Percentiles rank a stretch among this genome's conserved stretches.
Evolutionary conservation across 2,797 vertebrate species (phyloP).

Genomic region (Hybognathus amarus): DNA sequence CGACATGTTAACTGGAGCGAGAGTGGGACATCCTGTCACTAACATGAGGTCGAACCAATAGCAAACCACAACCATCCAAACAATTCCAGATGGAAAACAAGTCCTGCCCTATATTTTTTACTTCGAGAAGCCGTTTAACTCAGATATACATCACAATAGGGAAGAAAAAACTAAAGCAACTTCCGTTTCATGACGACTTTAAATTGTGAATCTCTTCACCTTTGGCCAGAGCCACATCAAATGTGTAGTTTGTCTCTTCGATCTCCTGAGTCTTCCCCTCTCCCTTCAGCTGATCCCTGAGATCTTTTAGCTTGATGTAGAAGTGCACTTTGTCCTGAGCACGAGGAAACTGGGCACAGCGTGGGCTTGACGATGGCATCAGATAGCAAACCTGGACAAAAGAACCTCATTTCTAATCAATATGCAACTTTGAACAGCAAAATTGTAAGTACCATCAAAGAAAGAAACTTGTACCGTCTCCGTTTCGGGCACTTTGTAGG

Average conservation of each 20-base stretch:
- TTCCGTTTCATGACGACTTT: background rate
- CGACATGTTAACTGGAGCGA: too few species aligned
- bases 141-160: background rate
- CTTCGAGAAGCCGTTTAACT: background rate
- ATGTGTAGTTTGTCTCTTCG: constrained; percentile 86
- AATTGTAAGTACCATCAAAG: background rate
- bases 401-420: background rate
- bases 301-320: constrained; percentile 96
- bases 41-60: background rate
- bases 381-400: constrained; percentile 88
- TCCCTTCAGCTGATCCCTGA: constrained; percentile 91
- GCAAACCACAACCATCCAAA: background rate
- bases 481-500: constrained; percentile 94
- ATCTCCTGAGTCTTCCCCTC: constrained; percentile 64
- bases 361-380: constrained; percentile 97
- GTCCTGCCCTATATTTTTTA: background rate
- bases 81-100: background rate
- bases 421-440: background rate
- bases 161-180: background rate
- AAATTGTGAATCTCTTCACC: constrained; percentile 72
- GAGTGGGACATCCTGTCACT: too few species aligned
- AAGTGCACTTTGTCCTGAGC: constrained; percentile 99
- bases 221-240: constrained; percentile 92
- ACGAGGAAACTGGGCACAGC: constrained; percentile 97
- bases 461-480: constrained; percentile 82